Evolutionary conservation across 1,140 invertebrate species (phyloP), one percentile per base, ranked within the genome.

Genomic region (Ganaspis sp.): DNA sequence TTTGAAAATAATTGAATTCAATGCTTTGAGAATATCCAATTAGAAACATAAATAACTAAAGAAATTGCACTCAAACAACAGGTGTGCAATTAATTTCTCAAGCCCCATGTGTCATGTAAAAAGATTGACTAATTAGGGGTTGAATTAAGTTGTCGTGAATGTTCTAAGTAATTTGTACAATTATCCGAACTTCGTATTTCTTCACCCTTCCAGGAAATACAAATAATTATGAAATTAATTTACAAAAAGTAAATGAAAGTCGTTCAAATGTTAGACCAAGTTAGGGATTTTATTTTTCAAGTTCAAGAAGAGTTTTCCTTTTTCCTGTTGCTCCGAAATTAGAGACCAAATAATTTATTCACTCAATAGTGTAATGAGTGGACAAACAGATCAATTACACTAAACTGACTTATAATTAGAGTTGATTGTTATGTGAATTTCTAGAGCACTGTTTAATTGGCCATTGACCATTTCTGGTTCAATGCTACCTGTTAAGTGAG

Each of bases 321-420:
- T 12, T 23, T 11, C 4, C 11, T 15, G 21, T 26, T 3, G 58
- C 1, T 8, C 11, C 5, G 8, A 64, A n/a, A 29, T 64, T 4
- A 15, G n/a, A 1, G 23, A 26, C 15, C 4, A 11, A 64, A 17
- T 64, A 15, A 29, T 64, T 64, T n/a, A 64, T 29, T 64, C 8
- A 29, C 5, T 64, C 8, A 29, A 29, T 8, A n/a, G 23, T 64
- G 58, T 15, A 64, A 29, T 29, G 11, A 11, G 15, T 64, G 23
- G 58, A 64, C 58, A 64, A 64, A 64, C 58, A 64, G 58, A 64
- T n/a, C 58, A 64, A 64, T 64, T 64, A 64, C 58, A 64, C 58
- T 64, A 29, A 64, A 64, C 45, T 64, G 58, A n/a, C 26, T 64
- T 64, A 64, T 29, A 64, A n/a, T 64, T 64, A 29, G 53, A 64